Base-by-base conservation (phyloP, 1,140 invertebrate genomes). In the Stenopsyche tienmushanensis region DNA sequence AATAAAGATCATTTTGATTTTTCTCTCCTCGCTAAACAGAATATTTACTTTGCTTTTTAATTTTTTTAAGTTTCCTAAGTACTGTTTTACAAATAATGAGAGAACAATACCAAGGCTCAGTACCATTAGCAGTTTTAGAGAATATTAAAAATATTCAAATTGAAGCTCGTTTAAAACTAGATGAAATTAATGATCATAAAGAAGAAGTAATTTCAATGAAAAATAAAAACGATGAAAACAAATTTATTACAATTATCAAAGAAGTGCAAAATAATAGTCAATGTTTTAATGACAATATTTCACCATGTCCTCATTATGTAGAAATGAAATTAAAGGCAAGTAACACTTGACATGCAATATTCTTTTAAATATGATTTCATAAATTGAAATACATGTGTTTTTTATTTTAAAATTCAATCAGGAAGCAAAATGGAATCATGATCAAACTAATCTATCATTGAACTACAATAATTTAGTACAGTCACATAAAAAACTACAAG, bases 81-180 rank as follows among this genome's bases (percentile, higher is more conserved):
- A 73, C 76, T 62, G 64, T 77, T 24, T 57, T 79, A 55, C 73
- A 78, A 70, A 67, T 72, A 15, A 64, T 81, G 29, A 69, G 77
- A 60, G 72, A 77, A 54, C 77, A 80, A 68, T 81, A 81, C 71
- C 73, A 77, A 58, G 77, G 78, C 24, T 71, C 73, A 65, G 18
- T 80, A 63, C 79, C 80, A 10, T 34, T 77, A 0, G 64, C 71
- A 17, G 73, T 73, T n/a, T 58, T 78, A 26, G 78, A 81, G 71
- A 77, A 73, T 47, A 77, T 76, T 68, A 34, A 75, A 3, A 73
- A 75, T 50, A 73, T 69, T 50, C 59, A 74, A 10, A 71, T 75
- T 72, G 75, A 80, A 41, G 23, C 76, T 3, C 69, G 65, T 29
- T 53, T 65, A 5, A 76, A 78, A 73, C 72, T 72, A 21, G 52